Evolutionary conservation across 2,888 invertebrate species (phyloP).

Genomic region (Lasioglossum vierecki): DNA sequence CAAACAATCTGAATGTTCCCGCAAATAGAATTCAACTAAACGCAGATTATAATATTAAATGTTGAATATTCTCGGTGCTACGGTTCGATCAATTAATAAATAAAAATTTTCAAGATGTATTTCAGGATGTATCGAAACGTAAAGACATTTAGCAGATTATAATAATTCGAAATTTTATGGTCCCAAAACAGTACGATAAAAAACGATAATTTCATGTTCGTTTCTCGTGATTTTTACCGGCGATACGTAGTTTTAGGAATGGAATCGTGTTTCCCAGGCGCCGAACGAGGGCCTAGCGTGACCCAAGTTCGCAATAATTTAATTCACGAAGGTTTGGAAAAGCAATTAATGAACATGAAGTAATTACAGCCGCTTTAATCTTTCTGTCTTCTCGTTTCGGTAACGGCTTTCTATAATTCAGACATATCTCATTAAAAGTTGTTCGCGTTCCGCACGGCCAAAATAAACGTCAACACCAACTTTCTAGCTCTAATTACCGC

Average conservation of each 20-base stretch:
- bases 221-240: conserved; percentile 22
- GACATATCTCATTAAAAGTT: conserved; percentile 68
- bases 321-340: conserved; percentile 59
- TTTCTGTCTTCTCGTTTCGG: conserved; percentile 63
- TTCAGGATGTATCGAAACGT: no score
- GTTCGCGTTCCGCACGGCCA: conserved; percentile 54
- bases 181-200: neutral
- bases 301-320: conserved; percentile 60
- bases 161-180: neutral
- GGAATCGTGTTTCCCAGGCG: neutral
- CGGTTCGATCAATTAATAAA: no score
- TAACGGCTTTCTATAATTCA: conserved; percentile 64
- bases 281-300: conserved; percentile 27
- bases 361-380: conserved; percentile 63
- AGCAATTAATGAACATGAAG: conserved; percentile 64
- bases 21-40: neutral
- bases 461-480: conserved; percentile 64
- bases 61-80: no score
- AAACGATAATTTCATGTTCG: neutral
- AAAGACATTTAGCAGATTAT: neutral
- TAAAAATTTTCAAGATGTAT: no score
- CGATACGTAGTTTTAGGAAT: conserved; percentile 21
- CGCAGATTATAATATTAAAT: neutral
- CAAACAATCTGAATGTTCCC: neutral
- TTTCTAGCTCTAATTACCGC: conserved; percentile 61